These are phyloP conservation scores for Hippoglossus stenolepis DNA, from an alignment of 2,113 vertebrate genomes.

Conservation along the genomic window DNA sequence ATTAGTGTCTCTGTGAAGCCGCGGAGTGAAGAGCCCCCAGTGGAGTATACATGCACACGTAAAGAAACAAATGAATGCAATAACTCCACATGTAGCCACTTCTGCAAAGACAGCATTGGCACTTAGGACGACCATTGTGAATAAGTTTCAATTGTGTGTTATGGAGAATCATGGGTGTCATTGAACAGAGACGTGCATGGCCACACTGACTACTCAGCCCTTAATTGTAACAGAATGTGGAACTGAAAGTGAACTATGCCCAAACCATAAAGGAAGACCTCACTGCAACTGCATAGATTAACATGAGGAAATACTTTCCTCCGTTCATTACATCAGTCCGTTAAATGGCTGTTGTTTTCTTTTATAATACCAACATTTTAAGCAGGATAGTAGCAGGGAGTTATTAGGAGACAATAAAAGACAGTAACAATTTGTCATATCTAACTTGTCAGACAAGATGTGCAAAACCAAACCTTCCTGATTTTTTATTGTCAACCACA, in stretches of 20 bases:
- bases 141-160: conserved; percentile 10
- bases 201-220: not conserved
- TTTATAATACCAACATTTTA: not conserved
- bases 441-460: conserved; percentile 17
- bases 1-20: conserved; percentile 53
- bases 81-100: conserved; percentile 28
- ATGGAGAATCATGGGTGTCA: conserved; percentile 45
- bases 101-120: conserved; percentile 12
- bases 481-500: conserved; percentile 6
- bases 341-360: not conserved
- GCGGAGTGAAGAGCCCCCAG: conserved; percentile 15
- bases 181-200: conserved; percentile 1
- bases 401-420: conserved; percentile 22
- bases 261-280: conserved; percentile 30
- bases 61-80: conserved; percentile 31
- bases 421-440: not conserved
- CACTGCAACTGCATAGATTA: conserved; percentile 3
- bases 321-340: no score
- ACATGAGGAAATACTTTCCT: not conserved
- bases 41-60: conserved; percentile 11
- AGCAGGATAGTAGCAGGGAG: not conserved
- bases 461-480: not conserved
- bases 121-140: conserved; percentile 12
- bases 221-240: conserved; percentile 44
- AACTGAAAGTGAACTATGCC: conserved; percentile 42